Conservation (phyloP, 2,888 invertebrate genomes). For the Philereme vetulata region DNA sequence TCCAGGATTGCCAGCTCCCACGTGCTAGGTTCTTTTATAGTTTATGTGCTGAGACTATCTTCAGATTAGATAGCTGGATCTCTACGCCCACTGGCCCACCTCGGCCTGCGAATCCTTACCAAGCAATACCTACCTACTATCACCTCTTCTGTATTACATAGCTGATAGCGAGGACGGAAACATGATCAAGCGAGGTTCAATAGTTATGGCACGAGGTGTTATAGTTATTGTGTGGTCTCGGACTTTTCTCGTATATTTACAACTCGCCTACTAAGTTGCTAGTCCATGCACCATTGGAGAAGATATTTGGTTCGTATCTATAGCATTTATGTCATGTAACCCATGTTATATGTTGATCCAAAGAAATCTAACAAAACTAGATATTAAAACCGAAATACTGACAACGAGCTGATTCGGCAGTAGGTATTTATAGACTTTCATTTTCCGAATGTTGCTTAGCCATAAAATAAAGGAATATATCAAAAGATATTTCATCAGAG, state of each 20-base stretch:
- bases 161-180: conserved; percentile 35
- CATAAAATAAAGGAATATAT: too few species aligned
- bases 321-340: too few species aligned
- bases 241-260: conserved; percentile 24
- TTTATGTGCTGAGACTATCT: conserved; percentile 68
- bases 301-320: too few species aligned
- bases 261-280: conserved; percentile 9
- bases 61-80: conserved; percentile 51
- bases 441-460: too few species aligned
- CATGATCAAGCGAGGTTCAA: conserved; percentile 37
- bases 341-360: too few species aligned
- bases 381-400: too few species aligned
- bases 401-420: too few species aligned
- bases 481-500: too few species aligned
- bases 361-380: too few species aligned
- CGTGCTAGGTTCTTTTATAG: conserved; percentile 49
- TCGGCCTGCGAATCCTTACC: conserved; percentile 38
- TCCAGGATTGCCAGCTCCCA: conserved; percentile 42
- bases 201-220: conserved; percentile 34
- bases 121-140: conserved; percentile 22
- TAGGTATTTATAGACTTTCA: too few species aligned
- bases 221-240: conserved; percentile 25
- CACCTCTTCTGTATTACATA: conserved; percentile 30
- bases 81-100: conserved; percentile 66
- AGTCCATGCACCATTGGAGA: too few species aligned